Conservation (phyloP, 2,888 invertebrate species). For the Drosophila austrosaltans region DNA sequence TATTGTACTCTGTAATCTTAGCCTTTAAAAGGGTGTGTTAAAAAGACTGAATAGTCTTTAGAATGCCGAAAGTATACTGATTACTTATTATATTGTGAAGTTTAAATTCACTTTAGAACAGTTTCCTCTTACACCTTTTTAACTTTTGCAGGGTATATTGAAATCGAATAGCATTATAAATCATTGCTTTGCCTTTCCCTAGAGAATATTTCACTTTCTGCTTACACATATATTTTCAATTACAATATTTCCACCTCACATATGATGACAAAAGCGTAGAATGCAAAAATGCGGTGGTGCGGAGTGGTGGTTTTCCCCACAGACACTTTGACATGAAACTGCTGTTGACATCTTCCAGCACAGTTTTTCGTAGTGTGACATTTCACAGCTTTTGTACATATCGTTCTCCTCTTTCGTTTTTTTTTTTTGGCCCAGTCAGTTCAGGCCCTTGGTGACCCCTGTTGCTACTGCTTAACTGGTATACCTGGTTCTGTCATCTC, state of each 20-base stretch:
- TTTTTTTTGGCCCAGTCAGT: slow-evolving; percentile 14
- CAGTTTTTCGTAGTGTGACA: slow-evolving; percentile 51
- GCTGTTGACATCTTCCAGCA: slow-evolving; percentile 61
- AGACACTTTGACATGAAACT: slow-evolving; percentile 25
- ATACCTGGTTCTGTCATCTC: slow-evolving; percentile 55
- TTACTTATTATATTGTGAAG: too few species aligned
- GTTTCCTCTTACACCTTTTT: not conserved
- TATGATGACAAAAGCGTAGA: slow-evolving; percentile 4
- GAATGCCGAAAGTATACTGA: too few species aligned
- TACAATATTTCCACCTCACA: slow-evolving; percentile 14
- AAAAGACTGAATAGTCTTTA: too few species aligned
- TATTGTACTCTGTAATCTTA: not conserved
- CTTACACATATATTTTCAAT: slow-evolving; percentile 11
- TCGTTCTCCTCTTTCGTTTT: not conserved
- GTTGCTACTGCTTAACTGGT: slow-evolving; percentile 22
- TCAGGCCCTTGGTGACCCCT: not conserved
- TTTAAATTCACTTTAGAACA: too few species aligned
- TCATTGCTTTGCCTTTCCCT: not conserved
- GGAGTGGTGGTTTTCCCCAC: not conserved
- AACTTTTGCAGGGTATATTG: not conserved
- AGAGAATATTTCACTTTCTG: not conserved
- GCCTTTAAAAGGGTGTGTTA: not conserved
- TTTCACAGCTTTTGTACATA: slow-evolving; percentile 46
- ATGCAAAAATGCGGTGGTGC: not conserved
- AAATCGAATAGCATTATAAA: not conserved